phyloP scores from a whole-genome alignment of 2,888 invertebrate genomes.

The Lordiphosa andalusiaca region DNA sequence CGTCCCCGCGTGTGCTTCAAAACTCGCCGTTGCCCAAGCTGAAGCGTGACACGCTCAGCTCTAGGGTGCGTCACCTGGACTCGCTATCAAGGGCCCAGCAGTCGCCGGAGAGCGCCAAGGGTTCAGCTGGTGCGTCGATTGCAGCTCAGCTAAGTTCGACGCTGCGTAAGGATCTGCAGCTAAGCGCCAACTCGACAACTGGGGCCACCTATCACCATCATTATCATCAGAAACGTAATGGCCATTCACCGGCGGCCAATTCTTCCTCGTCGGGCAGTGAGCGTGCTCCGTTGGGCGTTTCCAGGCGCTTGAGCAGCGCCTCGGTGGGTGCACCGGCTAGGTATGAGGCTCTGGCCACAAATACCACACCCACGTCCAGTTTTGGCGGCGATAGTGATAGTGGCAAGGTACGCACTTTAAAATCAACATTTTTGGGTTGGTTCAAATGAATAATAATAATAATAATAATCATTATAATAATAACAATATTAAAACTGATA shows the following conservation, averaged over 20 bases:
- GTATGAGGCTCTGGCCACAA: constrained; percentile 27
- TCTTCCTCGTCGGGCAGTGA: constrained; percentile 17
- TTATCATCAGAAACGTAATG: constrained; percentile 32
- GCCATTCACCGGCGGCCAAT: constrained; percentile 36
- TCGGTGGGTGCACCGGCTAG: constrained; percentile 54
- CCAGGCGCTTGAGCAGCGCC: constrained; percentile 75
- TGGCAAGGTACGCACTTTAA: constrained; percentile 81
- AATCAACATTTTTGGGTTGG: constrained; percentile 81
- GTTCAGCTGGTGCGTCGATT: constrained; percentile 41
- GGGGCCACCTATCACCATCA: constrained; percentile 40
- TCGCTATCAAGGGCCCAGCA: constrained; percentile 80
- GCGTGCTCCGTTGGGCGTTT: constrained; percentile 28
- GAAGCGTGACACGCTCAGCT: constrained; percentile 82
- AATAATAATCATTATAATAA: constrained; percentile 46
- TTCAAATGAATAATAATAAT: constrained; percentile 74
- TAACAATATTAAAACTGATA: constrained; percentile 22
- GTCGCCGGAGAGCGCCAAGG: constrained; percentile 46
- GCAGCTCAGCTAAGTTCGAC: constrained; percentile 72
- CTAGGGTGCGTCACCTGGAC: constrained; percentile 82
- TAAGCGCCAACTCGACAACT: constrained; percentile 51
- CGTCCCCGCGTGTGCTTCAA: constrained; percentile 77
- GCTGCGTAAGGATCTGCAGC: constrained; percentile 75
- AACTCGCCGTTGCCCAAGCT: constrained; percentile 79
- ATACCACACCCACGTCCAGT: constrained; percentile 57
- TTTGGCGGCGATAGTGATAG: constrained; percentile 77